Conservation (phyloP, 2,797 vertebrate genomes). For the Cyclura pinguis region DNA sequence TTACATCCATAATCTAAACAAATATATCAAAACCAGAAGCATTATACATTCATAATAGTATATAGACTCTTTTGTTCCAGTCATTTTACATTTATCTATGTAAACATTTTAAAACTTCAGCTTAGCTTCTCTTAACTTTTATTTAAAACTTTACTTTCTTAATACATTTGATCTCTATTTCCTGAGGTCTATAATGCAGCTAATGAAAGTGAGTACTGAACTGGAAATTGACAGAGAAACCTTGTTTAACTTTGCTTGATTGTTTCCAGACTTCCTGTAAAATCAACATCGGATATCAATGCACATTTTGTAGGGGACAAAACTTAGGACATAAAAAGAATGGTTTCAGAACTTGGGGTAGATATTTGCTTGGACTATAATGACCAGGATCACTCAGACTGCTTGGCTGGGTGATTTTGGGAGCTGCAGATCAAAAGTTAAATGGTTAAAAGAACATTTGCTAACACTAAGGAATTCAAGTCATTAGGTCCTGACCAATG, state of each 20-base stretch:
- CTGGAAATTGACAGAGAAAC: neutral
- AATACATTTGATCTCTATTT: constrained; percentile 1
- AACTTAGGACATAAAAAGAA: neutral
- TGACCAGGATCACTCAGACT: too few relatives aligned
- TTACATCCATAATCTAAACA: constrained; percentile 68
- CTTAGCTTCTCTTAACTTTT: constrained; percentile 9
- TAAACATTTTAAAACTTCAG: constrained; percentile 43
- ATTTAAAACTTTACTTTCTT: constrained; percentile 13
- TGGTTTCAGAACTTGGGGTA: neutral
- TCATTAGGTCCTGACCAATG: neutral
- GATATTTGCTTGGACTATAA: too few relatives aligned
- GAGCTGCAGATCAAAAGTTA: too few relatives aligned
- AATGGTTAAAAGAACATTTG: neutral
- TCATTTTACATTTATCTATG: constrained; percentile 52
- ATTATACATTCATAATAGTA: constrained; percentile 63
- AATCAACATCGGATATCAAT: neutral
- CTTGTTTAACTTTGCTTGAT: neutral
- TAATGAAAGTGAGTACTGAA: neutral
- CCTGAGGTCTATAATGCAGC: neutral
- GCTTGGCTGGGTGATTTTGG: too few relatives aligned
- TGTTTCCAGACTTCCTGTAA: neutral
- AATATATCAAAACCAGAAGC: constrained; percentile 65
- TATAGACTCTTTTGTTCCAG: constrained; percentile 57
- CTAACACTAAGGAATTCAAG: neutral
- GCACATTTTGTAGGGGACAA: neutral